These are phyloP conservation scores for Rhipidura dahli DNA, from an alignment of 2,113 vertebrate species.

Conservation along the genomic window DNA sequence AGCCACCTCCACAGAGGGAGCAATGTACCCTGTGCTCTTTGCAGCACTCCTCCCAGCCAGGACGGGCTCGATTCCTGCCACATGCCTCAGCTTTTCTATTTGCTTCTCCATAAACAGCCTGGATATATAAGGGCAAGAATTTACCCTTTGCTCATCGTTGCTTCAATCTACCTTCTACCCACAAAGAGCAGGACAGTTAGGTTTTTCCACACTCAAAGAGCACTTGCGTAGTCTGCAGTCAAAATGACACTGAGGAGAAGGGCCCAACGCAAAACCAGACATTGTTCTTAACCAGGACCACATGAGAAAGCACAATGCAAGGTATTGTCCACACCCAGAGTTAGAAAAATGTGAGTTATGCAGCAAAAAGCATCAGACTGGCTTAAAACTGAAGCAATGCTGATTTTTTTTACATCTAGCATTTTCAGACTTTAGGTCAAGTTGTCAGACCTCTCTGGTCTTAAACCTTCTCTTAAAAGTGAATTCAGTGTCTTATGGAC, in stretches of 20 bases:
- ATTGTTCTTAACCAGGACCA: neutral
- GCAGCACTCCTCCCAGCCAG: neutral
- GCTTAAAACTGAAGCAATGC: neutral
- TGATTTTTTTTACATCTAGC: neutral
- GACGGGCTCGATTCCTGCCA: neutral
- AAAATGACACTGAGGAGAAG: neutral
- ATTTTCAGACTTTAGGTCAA: neutral
- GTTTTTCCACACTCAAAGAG: neutral
- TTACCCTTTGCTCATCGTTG: neutral
- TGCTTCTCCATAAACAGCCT: neutral
- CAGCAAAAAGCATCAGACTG: neutral
- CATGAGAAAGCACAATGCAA: neutral
- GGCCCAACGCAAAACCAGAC: neutral
- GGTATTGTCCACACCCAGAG: neutral
- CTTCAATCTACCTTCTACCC: neutral
- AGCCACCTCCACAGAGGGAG: neutral
- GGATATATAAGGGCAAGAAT: neutral
- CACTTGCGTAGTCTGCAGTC: neutral
- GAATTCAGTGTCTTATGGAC: neutral
- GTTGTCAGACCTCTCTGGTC: neutral
- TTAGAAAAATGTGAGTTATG: neutral
- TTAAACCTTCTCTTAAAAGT: neutral
- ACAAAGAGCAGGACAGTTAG: neutral
- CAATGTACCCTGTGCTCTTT: rapidly evolving
- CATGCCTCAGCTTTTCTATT: neutral